These are phyloP conservation scores for Agonopterix heracliana DNA, from an alignment of 2,888 invertebrate genomes.

Conservation along the genomic window DNA sequence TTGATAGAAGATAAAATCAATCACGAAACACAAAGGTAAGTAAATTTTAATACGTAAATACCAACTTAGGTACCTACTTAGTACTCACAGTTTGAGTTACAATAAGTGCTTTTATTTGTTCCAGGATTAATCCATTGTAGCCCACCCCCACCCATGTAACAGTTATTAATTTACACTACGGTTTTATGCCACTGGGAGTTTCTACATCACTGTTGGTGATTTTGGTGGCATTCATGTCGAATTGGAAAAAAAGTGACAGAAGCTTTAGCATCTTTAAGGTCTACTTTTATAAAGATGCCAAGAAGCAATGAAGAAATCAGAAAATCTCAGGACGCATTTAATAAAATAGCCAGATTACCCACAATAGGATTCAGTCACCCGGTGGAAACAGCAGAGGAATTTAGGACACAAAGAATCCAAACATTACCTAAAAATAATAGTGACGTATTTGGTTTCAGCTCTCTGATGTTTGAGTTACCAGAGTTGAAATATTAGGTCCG, in stretches of 20 bases:
- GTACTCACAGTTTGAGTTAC: not conserved
- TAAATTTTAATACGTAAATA: not conserved
- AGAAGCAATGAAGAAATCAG: slow-evolving; percentile 7
- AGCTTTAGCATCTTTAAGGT: slow-evolving; percentile 8
- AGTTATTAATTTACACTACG: slow-evolving; percentile 1
- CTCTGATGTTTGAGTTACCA: no score
- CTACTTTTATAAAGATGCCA: slow-evolving; percentile 8
- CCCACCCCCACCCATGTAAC: slow-evolving; percentile 4
- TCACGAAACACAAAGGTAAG: slow-evolving; percentile 5
- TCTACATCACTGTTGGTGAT: slow-evolving; percentile 12
- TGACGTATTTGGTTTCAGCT: no score
- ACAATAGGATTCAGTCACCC: slow-evolving; percentile 7
- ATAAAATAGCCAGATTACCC: slow-evolving; percentile 13
- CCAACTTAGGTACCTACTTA: not conserved
- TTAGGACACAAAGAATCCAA: not conserved
- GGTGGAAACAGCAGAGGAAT: slow-evolving; percentile 14
- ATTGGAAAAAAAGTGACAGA: slow-evolving; percentile 9
- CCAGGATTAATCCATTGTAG: slow-evolving; percentile 3
- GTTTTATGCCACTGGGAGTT: slow-evolving; percentile 12
- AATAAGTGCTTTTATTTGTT: not conserved
- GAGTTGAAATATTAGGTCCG: no score
- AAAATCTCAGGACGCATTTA: slow-evolving; percentile 8
- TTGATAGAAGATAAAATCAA: slow-evolving; percentile 6
- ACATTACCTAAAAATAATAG: no score
- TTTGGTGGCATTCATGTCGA: slow-evolving; percentile 9